phyloP scores from a whole-genome alignment of 2,113 vertebrate genomes.

The Chauna torquata region DNA sequence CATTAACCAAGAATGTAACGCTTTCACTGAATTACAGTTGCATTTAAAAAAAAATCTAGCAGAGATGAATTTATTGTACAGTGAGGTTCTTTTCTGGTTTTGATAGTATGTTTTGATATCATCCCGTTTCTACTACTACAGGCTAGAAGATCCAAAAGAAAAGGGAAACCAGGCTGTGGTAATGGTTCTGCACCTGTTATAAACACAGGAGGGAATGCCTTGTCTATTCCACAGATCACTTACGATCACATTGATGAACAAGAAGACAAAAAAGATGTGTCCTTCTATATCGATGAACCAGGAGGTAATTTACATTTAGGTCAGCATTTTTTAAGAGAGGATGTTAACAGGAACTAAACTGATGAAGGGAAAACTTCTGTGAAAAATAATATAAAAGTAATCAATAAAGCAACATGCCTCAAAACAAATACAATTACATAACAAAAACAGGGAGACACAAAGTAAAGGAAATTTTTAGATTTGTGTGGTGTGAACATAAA shows the following conservation, averaged over 20 bases:
- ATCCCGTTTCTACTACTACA: conserved; percentile 45
- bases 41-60: accelerated
- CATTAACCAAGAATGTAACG: background rate
- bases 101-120: background rate
- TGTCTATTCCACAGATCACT: conserved; percentile 85
- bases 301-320: conserved; percentile 49
- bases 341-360: background rate
- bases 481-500: background rate
- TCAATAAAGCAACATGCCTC: background rate
- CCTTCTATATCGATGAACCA: conserved; percentile 75
- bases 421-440: background rate
- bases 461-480: background rate
- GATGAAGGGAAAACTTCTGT: background rate
- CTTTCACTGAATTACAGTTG: background rate
- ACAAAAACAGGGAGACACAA: accelerated
- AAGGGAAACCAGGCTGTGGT: conserved; percentile 76
- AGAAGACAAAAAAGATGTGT: conserved; percentile 77
- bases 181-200: conserved; percentile 72
- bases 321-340: background rate
- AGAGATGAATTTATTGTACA: background rate
- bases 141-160: conserved; percentile 81
- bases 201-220: conserved; percentile 69
- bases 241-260: conserved; percentile 75
- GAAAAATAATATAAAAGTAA: background rate
- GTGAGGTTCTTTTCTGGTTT: background rate